Conservation (phyloP, 2,888 invertebrate species). For the Globia sparganii region DNA sequence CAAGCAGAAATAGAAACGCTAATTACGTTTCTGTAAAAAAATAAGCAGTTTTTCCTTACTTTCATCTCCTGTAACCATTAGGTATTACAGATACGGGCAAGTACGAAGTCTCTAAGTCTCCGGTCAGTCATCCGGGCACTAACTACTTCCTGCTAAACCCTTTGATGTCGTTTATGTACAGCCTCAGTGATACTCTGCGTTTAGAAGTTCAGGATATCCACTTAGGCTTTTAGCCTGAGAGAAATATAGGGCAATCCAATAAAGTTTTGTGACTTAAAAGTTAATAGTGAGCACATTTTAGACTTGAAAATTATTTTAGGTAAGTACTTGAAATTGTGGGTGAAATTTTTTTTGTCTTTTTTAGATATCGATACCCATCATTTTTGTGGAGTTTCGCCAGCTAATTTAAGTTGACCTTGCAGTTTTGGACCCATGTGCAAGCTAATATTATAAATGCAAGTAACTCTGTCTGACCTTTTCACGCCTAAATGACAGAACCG, state of each 20-base stretch:
- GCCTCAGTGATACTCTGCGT: conserved; percentile 26
- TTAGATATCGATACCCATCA: too few species aligned
- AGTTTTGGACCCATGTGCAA: neutral
- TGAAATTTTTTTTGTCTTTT: neutral
- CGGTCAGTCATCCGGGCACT: conserved; percentile 40
- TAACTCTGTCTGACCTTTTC: too few species aligned
- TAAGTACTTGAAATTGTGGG: neutral
- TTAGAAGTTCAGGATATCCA: conserved; percentile 14
- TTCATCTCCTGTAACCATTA: neutral
- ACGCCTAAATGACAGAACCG: too few species aligned
- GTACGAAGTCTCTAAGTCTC: conserved; percentile 25
- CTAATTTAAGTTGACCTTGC: neutral
- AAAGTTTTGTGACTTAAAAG: neutral
- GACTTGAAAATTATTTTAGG: neutral
- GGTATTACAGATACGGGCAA: conserved; percentile 17
- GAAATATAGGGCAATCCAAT: neutral
- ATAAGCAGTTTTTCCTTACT: neutral
- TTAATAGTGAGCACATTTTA: neutral
- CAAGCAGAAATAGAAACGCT: neutral
- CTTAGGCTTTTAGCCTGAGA: neutral
- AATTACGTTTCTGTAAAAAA: neutral
- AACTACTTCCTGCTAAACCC: conserved; percentile 47
- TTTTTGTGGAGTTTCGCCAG: neutral
- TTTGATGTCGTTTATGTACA: conserved; percentile 48
- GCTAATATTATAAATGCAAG: too few species aligned